These are phyloP conservation scores for Lasioglossum villosulum DNA, from an alignment of 2,888 invertebrate genomes.

Conservation along the genomic window DNA sequence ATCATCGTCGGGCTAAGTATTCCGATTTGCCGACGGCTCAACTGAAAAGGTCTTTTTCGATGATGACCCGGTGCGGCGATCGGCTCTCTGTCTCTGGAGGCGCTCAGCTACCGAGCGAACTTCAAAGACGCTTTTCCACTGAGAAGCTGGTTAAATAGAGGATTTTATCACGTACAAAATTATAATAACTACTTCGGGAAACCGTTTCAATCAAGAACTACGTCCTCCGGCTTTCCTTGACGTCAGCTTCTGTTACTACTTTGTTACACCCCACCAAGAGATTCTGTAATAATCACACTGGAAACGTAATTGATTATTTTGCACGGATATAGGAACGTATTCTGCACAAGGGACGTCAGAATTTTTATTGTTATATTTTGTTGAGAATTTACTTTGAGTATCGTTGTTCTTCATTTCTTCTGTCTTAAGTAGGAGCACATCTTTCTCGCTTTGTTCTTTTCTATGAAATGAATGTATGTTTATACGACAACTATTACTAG, in stretches of 20 bases:
- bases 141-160: neutral
- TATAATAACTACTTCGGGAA: neutral
- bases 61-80: neutral
- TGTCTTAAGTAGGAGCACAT: no score
- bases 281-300: neutral
- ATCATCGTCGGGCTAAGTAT: slow-evolving; percentile 31
- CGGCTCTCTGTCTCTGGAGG: neutral
- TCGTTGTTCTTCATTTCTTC: no score
- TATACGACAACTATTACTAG: no score
- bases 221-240: neutral
- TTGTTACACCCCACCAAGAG: neutral
- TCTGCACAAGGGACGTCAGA: neutral
- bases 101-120: neutral
- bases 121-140: neutral
- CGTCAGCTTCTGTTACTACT: neutral
- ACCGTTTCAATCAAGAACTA: neutral
- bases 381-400: no score
- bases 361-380: no score
- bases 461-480: no score
- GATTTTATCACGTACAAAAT: neutral
- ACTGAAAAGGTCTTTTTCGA: neutral
- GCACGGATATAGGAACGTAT: neutral
- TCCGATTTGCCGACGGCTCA: slow-evolving; percentile 7
- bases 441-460: no score
- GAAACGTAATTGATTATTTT: neutral